phyloP scores from a whole-genome alignment of 2,888 invertebrate species.

The Anagyrus pseudococci region DNA sequence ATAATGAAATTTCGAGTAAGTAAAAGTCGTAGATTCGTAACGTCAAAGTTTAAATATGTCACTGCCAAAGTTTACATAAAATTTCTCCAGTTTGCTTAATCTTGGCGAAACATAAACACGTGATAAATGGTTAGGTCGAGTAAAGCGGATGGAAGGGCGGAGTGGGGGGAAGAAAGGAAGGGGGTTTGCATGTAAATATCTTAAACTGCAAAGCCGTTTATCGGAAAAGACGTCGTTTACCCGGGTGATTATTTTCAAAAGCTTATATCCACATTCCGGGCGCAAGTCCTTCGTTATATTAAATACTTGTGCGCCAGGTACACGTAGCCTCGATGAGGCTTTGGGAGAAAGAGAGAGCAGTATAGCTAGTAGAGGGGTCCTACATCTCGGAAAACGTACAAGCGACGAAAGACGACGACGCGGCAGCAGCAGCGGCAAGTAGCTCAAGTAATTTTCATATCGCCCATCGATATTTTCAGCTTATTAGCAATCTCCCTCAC shows the following conservation, averaged over 20 bases:
- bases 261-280: conserved; percentile 37
- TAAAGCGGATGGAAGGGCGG: neutral
- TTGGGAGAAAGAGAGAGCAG: too few species aligned
- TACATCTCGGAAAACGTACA: too few species aligned
- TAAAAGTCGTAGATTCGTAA: neutral
- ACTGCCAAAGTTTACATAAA: neutral
- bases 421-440: too few species aligned
- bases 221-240: conserved; percentile 39
- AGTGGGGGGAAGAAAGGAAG: too few species aligned
- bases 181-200: conserved; percentile 27
- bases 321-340: too few species aligned
- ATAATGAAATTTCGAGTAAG: too few species aligned
- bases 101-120: conserved; percentile 22
- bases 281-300: conserved; percentile 39
- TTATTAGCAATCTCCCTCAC: conserved; percentile 39
- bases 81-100: conserved; percentile 3
- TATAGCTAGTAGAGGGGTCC: too few species aligned
- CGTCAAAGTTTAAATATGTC: neutral
- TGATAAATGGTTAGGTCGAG: conserved; percentile 20
- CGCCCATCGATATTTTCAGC: conserved; percentile 39
- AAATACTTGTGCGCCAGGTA: conserved; percentile 40
- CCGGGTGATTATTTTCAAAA: conserved; percentile 39
- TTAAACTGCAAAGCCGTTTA: conserved; percentile 41
- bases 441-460: conserved; percentile 37
- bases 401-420: too few species aligned